Percentiles rank a stretch among this genome's conserved stretches.
These are phyloP conservation scores for Mesochorus sp. DNA, from an alignment of 2,888 invertebrate genomes.

Conservation along the genomic window DNA sequence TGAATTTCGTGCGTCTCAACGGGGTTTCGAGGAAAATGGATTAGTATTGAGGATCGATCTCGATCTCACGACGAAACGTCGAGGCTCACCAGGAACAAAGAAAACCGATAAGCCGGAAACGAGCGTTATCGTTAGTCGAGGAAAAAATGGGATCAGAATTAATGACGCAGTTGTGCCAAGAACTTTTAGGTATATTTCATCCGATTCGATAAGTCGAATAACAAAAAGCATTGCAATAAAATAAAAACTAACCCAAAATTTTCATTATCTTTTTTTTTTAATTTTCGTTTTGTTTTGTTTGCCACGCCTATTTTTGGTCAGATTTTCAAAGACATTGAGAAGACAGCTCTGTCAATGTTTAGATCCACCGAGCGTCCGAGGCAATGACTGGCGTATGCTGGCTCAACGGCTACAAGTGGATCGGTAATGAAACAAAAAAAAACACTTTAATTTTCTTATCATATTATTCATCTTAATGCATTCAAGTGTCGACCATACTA, in stretches of 20 bases:
- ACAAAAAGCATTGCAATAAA: neutral
- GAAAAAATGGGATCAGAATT: slow-evolving; percentile 69
- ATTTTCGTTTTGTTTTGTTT: slow-evolving; percentile 5
- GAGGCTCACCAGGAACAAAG: slow-evolving; percentile 60
- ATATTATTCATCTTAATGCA: slow-evolving; percentile 6
- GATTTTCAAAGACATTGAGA: slow-evolving; percentile 83
- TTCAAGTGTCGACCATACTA: neutral
- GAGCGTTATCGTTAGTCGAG: slow-evolving; percentile 67
- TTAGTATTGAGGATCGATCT: slow-evolving; percentile 72
- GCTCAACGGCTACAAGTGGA: slow-evolving; percentile 94
- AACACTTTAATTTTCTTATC: slow-evolving; percentile 17
- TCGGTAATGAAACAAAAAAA: slow-evolving; percentile 80
- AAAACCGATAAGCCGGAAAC: slow-evolving; percentile 62
- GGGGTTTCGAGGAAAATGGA: slow-evolving; percentile 72
- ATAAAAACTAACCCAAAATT: neutral
- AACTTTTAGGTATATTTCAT: slow-evolving; percentile 69
- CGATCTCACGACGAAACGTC: slow-evolving; percentile 70
- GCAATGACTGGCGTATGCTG: slow-evolving; percentile 96
- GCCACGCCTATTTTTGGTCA: slow-evolving; percentile 33
- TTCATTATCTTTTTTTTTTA: neutral
- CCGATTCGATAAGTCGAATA: neutral
- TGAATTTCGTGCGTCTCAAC: slow-evolving; percentile 70
- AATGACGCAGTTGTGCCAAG: slow-evolving; percentile 71
- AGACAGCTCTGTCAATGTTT: slow-evolving; percentile 90
- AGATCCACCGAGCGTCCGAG: slow-evolving; percentile 92